These are phyloP conservation scores for Dicycla oo DNA, from an alignment of 2,888 invertebrate species.

Conservation along the genomic window DNA sequence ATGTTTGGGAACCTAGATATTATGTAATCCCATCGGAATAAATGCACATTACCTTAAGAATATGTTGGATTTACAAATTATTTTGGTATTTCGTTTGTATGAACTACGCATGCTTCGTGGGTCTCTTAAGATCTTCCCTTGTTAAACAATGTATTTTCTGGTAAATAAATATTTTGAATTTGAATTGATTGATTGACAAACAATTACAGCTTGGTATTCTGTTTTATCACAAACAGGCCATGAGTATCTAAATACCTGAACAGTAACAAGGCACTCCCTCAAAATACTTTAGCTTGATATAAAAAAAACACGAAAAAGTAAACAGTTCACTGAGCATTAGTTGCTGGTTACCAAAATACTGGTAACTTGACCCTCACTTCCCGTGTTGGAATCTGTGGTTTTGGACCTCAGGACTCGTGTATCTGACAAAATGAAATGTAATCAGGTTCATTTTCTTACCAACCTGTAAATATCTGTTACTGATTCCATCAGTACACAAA, in stretches of 20 bases:
- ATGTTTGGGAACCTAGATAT: no score
- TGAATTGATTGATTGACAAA: not conserved
- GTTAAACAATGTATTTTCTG: no score
- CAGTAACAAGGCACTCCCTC: not conserved
- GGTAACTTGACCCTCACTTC: slow-evolving; percentile 57
- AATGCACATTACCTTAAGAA: no score
- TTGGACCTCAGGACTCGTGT: slow-evolving; percentile 47
- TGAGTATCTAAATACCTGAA: not conserved
- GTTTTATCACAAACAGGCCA: no score
- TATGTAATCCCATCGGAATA: no score
- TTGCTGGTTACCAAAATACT: slow-evolving; percentile 50
- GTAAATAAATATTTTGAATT: no score
- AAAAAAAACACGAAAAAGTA: not conserved
- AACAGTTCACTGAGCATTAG: slow-evolving; percentile 39
- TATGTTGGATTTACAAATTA: no score
- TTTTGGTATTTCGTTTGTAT: no score
- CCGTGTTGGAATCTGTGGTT: slow-evolving; percentile 59
- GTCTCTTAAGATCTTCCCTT: no score
- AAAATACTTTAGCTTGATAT: not conserved
- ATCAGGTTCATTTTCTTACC: slow-evolving; percentile 42
- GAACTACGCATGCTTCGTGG: no score
- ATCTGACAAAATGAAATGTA: slow-evolving; percentile 50
- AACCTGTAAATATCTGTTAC: slow-evolving; percentile 23
- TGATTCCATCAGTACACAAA: not conserved
- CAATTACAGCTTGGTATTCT: not conserved